A percentile compares a stretch with the other conserved stretches of the same genome.
Conservation (phyloP, 2,888 invertebrate species). For the Mythimna loreyi region DNA sequence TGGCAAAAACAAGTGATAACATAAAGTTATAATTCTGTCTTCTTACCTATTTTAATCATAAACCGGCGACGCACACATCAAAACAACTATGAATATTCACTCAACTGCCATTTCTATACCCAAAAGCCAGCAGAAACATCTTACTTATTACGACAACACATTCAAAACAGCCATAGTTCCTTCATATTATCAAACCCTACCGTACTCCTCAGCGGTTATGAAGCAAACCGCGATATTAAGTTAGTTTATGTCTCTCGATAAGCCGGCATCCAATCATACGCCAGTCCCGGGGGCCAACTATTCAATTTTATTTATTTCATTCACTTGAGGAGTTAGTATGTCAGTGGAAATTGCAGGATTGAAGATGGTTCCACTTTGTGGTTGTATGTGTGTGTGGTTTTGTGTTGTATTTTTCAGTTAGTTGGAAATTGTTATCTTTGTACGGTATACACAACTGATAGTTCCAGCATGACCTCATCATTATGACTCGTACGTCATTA, state of each 20-base stretch:
- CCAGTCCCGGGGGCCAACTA: constrained; percentile 21
- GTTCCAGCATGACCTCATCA: no score
- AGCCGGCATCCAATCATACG: constrained; percentile 50
- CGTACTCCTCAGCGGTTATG: constrained; percentile 40
- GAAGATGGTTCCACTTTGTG: not conserved
- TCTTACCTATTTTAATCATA: no score
- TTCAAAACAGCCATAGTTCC: constrained; percentile 23
- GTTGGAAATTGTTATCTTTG: no score
- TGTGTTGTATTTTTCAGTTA: not conserved
- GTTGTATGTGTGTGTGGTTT: not conserved
- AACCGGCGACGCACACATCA: no score
- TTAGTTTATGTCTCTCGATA: constrained; percentile 46
- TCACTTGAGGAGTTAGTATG: constrained; percentile 1
- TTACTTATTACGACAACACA: constrained; percentile 12
- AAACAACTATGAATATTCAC: not conserved
- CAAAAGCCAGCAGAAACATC: constrained; percentile 1
- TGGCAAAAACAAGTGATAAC: no score
- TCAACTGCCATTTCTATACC: not conserved
- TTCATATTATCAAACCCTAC: constrained; percentile 28
- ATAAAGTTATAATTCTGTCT: no score
- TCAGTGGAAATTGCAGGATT: not conserved
- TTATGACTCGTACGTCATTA: no score
- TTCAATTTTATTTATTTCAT: constrained; percentile 48
- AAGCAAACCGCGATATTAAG: constrained; percentile 41
- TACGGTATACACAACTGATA: no score